Conservation (phyloP, 1,140 invertebrate genomes). For the Drosophila yakuba region DNA sequence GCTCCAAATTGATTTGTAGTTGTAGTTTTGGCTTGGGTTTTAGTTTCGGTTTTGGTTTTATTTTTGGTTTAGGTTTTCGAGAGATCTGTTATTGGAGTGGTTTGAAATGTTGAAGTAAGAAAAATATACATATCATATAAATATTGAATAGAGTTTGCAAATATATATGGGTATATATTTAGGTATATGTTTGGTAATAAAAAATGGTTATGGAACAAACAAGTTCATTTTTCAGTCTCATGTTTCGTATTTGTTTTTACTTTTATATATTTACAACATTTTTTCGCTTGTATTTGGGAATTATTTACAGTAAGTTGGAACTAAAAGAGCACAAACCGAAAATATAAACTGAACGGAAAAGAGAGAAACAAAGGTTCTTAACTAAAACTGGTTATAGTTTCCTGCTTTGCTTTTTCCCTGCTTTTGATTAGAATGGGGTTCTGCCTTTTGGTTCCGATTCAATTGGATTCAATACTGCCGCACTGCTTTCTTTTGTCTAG, state of each 20-base stretch:
- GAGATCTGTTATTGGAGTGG: constrained; percentile 56
- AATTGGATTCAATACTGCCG: constrained; percentile 34
- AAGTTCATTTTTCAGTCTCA: constrained; percentile 66
- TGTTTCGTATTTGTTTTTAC: constrained; percentile 35
- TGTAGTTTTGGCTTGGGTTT: constrained; percentile 40
- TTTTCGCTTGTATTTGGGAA: constrained; percentile 52
- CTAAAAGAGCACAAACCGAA: constrained; percentile 62
- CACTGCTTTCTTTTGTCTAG: constrained; percentile 12
- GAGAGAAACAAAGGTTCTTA: constrained; percentile 45
- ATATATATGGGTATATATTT: constrained; percentile 77
- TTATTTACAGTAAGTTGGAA: constrained; percentile 80
- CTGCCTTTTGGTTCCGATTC: constrained; percentile 50
- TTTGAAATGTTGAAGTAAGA: constrained; percentile 66
- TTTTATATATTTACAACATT: constrained; percentile 77
- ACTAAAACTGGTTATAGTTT: constrained; percentile 71
- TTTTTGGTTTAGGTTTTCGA: constrained; percentile 32
- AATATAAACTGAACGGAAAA: constrained; percentile 58
- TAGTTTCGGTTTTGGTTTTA: constrained; percentile 36
- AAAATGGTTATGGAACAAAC: constrained; percentile 70
- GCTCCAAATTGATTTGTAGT: constrained; percentile 61
- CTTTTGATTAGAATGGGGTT: constrained; percentile 13
- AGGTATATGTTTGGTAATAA: constrained; percentile 64
- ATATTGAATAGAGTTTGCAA: constrained; percentile 80
- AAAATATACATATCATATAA: constrained; percentile 82
- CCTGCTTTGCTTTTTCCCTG: constrained; percentile 42